Base-by-base conservation (phyloP, 1,140 invertebrate species). In the Trissolcus basalis region DNA sequence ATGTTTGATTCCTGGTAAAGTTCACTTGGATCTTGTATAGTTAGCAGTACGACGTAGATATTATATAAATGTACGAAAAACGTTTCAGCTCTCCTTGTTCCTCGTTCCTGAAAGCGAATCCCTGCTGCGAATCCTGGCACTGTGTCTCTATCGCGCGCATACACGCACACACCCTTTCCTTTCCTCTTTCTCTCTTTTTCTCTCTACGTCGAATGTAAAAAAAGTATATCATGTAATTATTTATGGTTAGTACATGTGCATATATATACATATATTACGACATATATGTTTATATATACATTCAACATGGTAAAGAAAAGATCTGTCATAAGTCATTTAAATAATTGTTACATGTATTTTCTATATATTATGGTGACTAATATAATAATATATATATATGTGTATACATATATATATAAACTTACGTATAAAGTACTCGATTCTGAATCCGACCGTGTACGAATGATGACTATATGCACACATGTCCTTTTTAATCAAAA, bases 321-420 rank as follows among this genome's bases (percentile, higher is more conserved):
- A 84, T 84, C 83, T 83, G 85, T 87, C 86, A 83, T 87, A 84
- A 85, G 81, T 82, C 82, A 86, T 86, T 86, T 85, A 85, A 86
- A 87, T 87, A 85, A 86, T 86, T 87, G 84, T 87, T 87, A 86
- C 82, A 86, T 86, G 85, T 86, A 87, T 87, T 86, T 87, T 87
- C 84, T 86, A 86, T 87, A 85, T 85, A 86, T 84, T 86, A 86
- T 78, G 80, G 80, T 82, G 72, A 74, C 60, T 77, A 73, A 77
- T 72, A 76, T 77, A 79, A 50, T 55, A 51, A 59, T 61, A 74
- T 55, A 63, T 51, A 61, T 65, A 60, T 50, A 14, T 48, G 55
- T 36, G 35, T 77, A 82, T 33, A 69, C 47, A 67, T 39, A 61
- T 45, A 67, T 56, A 67, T 27, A 56, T 43, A 56, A 19, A 39